Evolutionary conservation across 1,140 invertebrate species (phyloP).

Genomic region (Drosophila carrolli): DNA sequence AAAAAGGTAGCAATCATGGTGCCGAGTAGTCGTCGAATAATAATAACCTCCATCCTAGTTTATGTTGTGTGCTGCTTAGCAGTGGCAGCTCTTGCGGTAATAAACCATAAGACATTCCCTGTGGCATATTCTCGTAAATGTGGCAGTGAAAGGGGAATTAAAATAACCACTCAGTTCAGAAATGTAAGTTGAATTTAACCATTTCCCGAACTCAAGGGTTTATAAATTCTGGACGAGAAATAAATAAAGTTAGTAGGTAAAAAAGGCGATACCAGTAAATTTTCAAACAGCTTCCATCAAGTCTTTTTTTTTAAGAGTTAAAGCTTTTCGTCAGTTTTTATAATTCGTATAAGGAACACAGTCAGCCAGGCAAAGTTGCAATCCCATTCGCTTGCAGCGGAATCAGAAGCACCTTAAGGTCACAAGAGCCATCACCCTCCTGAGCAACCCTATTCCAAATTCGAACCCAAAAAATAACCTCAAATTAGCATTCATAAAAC

Average conservation of each 20-base stretch:
- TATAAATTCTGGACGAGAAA: background rate
- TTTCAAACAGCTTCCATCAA: background rate
- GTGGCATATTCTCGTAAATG: constrained; percentile 49
- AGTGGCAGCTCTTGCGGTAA: constrained; percentile 50
- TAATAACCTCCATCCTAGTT: constrained; percentile 67
- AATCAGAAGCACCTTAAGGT: constrained; percentile 38
- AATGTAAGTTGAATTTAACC: constrained; percentile 31
- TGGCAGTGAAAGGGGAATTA: constrained; percentile 57
- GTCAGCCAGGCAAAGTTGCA: constrained; percentile 29
- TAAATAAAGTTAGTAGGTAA: background rate
- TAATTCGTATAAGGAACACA: background rate
- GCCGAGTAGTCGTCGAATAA: constrained; percentile 63
- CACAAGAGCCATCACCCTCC: constrained; percentile 1
- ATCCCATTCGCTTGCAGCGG: constrained; percentile 42
- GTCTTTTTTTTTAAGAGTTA: background rate
- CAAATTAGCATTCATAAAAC: constrained; percentile 60
- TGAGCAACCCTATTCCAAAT: constrained; percentile 11
- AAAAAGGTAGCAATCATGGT: constrained; percentile 74
- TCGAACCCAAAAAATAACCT: constrained; percentile 21
- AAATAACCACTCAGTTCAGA: constrained; percentile 44
- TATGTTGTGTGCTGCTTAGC: constrained; percentile 33
- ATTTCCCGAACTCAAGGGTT: background rate
- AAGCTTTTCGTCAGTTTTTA: background rate
- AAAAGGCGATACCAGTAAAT: background rate
- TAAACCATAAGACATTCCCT: constrained; percentile 70